Evolutionary conservation across 2,888 invertebrate genomes (phyloP), one percentile per base, ranked within the genome.

Genomic region (Drepana falcataria): DNA sequence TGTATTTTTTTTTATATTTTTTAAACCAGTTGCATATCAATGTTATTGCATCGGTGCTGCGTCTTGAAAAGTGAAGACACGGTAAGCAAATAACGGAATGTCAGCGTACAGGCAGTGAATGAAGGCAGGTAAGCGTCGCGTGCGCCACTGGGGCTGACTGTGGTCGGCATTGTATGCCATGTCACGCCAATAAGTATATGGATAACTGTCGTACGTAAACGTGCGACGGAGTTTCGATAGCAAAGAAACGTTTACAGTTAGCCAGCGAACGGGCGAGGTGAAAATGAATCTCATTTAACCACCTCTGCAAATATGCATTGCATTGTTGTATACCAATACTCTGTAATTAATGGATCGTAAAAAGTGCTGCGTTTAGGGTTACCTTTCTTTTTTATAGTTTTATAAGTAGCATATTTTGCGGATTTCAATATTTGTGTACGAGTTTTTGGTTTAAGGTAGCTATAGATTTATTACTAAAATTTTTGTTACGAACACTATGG

Each of bases 81-180:
- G 56, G 68, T 65, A 65, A 63, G 70, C 76, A 71, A 77, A 73
- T 87, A 87, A 84, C 88, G 86, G 88, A 83, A 83, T 81, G 83
- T 75, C 63, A 60, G 67, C 73, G 72, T 65, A 66, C 73, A 68
- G 74, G 73, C 40, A 51, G 40, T 74, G 83, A 86, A 83, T 79
- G 87, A 81, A 76, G 65, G 59, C 66, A 63, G 58, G 56, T 63
- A 60, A 59, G 64, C 58, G 69, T 71, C 68, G 75, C 72, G 72
- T 73, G 73, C 65, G 69, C 61, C 62, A 61, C 75, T 64, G 70
- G 68, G 68, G 69, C 73, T 69, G 59, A 59, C 62, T 56, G 66
- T 65, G 73, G 68, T 73, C 64, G 69, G 72, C 73, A 81, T 80
- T 81, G 82, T 83, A 73, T 82, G 83, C 77, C 78, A 77, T 73